Base-by-base conservation (phyloP, 2,888 invertebrate species). In the Epinotia bilunana region DNA sequence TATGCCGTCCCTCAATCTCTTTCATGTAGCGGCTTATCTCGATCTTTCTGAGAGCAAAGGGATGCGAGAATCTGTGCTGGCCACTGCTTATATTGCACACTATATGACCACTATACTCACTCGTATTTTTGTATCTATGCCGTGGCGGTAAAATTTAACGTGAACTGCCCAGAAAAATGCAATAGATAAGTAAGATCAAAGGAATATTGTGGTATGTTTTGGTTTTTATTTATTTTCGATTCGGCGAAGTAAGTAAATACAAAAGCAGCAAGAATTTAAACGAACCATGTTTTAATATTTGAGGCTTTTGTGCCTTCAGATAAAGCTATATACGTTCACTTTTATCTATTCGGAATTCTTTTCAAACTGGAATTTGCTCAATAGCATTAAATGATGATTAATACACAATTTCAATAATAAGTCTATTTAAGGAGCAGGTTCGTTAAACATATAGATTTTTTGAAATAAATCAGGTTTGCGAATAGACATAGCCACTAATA, bases 21-120 rank as follows among this genome's bases (percentile, higher is more conserved):
- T 72, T 65, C 64, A 72, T 65, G 65, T 72, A 65, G 65, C 39
- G 58, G 72, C 72, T 72, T 72, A 72, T 72, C 72, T 64, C 18
- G 18, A 72, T 72, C 72, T 65, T 57, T 58, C n/a, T 58, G 65
- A 58, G 57, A 28, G 65, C 72, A 72, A 65, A 64, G 64, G 49
- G 64, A 33, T 58, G 33, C 18, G 46, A 64, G 64, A 60, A 49
- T 60, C 49, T 60, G 58, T 72, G 72, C 57, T 57, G 68, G 20
- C 49, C 43, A 18, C 13, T 46, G 72, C 63, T 68, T 67, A 67
- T 57, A 13, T 7, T 33, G 55, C 67, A 33, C 28, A 18, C 39
- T 20, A 55, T 13, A n/a, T n/a, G 12, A 23, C 5, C 23, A 11
- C 53, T 16, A 39, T 16, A 49, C 23, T n/a, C 16, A 49, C 23